Evolutionary conservation across 2,888 invertebrate species (phyloP).

Genomic region (Margaritifera margaritifera): DNA sequence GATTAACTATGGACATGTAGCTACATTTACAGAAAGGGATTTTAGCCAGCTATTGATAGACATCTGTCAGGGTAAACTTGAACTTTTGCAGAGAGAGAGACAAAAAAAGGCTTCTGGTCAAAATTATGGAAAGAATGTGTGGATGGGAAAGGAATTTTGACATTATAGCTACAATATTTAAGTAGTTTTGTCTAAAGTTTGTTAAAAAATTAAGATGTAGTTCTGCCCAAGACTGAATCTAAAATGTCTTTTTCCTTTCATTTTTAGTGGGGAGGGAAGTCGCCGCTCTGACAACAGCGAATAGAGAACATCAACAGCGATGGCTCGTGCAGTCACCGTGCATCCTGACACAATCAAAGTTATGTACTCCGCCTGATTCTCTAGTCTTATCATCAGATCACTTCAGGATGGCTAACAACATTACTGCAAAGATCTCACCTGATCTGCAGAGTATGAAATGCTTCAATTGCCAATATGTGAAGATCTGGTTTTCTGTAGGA

Average conservation of each 20-base stretch:
- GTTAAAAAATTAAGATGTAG: neutral
- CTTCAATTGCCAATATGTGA: too few relatives aligned
- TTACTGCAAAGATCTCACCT: too few relatives aligned
- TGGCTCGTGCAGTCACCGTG: constrained; percentile 98
- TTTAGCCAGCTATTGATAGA: too few relatives aligned
- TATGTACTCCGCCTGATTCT: constrained; percentile 99
- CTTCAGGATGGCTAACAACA: too few relatives aligned
- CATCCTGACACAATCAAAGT: constrained; percentile 99
- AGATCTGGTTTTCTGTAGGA: too few relatives aligned
- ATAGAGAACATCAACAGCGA: constrained; percentile 95
- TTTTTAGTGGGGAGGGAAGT: constrained; percentile 93
- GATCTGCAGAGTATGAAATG: too few relatives aligned
- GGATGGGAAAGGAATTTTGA: neutral
- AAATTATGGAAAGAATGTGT: neutral
- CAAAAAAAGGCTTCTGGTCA: too few relatives aligned
- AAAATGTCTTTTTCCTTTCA: constrained; percentile 17
- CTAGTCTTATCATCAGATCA: neutral
- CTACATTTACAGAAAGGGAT: too few relatives aligned
- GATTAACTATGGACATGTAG: too few relatives aligned
- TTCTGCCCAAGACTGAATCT: neutral
- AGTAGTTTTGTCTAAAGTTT: neutral
- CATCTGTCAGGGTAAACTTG: too few relatives aligned
- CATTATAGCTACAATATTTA: too few relatives aligned
- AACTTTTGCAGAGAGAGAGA: too few relatives aligned
- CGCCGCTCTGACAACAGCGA: constrained; percentile 98